Evolutionary conservation across 2,888 invertebrate species (phyloP).

Genomic region (Seladonia tumulorum): DNA sequence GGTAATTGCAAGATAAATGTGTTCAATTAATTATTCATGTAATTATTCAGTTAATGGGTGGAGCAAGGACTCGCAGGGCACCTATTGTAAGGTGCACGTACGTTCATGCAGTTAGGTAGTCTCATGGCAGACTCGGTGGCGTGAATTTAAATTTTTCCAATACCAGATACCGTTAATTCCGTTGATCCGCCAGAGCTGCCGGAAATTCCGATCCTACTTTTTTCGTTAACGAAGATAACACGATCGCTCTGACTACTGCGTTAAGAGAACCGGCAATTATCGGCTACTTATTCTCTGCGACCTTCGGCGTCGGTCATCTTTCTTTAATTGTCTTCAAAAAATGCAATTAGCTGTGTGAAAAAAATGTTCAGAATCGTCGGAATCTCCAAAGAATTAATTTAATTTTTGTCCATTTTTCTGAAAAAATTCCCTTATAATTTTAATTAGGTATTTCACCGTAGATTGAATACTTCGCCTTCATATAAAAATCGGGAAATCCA

Average conservation of each 20-base stretch:
- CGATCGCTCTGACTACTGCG: slow-evolving; percentile 44
- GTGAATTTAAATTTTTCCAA: slow-evolving; percentile 80
- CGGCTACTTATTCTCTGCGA: slow-evolving; percentile 48
- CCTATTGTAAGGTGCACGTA: slow-evolving; percentile 36
- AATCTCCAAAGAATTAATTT: not conserved
- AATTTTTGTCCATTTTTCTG: not conserved
- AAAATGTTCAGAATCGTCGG: not conserved
- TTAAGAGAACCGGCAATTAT: slow-evolving; percentile 58
- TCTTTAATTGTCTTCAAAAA: not conserved
- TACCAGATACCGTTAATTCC: slow-evolving; percentile 73
- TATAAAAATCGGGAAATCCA: not conserved
- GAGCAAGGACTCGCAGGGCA: slow-evolving; percentile 29
- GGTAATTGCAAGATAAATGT: not conserved
- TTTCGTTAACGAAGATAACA: slow-evolving; percentile 66
- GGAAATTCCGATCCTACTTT: slow-evolving; percentile 62
- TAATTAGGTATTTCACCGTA: not conserved
- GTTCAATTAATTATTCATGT: not conserved
- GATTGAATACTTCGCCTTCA: not conserved
- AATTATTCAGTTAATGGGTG: not conserved
- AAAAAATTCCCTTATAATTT: not conserved
- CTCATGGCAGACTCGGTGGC: slow-evolving; percentile 53
- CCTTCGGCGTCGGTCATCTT: not conserved
- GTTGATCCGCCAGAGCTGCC: slow-evolving; percentile 71
- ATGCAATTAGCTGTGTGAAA: not conserved
- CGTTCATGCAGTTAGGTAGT: slow-evolving; percentile 19